Base-by-base conservation (phyloP, 2,888 invertebrate species). In the Amblyjoppa fuscipennis region DNA sequence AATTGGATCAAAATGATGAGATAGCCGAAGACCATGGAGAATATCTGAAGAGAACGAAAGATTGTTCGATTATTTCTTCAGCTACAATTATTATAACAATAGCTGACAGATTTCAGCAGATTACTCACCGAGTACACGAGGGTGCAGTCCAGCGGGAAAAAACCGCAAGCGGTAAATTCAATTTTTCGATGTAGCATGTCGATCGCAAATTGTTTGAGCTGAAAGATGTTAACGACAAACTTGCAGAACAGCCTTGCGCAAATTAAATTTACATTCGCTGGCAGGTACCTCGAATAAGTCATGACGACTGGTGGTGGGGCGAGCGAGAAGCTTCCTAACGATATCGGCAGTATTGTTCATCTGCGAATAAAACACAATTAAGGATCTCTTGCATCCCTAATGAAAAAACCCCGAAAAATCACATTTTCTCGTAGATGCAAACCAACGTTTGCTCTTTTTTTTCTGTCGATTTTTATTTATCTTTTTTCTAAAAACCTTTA, bases 171-270 rank as follows among this genome's bases (percentile, higher is more conserved):
- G 59, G 92, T 90, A 66, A 93, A 93, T 25, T 84, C 80, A 56
- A 92, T 80, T 49, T 87, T 87, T 49, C 88, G 87, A 74, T 89
- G 90, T 3, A 90, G 80, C 28, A 92, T 87, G 69, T 92, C 90
- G 59, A 91, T 88, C 5, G 89, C 89, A 78, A 93, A 93, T 77
- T 89, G 68, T 73, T 89, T 83, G 1, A 93, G 87, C 93, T 93
- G 75, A 11, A 89, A 92, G 16, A 25, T 25, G 25, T 13, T 11
- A 59, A 41, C 6, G 13, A 20, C 28, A 53, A 51, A 56, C n/a
- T 9, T 53, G 20, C 20, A 20, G 11, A 53, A 53, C 7, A 56
- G 20, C 25, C 9, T 3, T 56, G 25, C 11, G 20, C 6, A 34
- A 28, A 20, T 31, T 51, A 16, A 34, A 53, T 34, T 38, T 0